Evolutionary conservation across 2,797 vertebrate genomes (phyloP), one percentile per base, ranked within the genome.

Genomic region (Natrix natrix): DNA sequence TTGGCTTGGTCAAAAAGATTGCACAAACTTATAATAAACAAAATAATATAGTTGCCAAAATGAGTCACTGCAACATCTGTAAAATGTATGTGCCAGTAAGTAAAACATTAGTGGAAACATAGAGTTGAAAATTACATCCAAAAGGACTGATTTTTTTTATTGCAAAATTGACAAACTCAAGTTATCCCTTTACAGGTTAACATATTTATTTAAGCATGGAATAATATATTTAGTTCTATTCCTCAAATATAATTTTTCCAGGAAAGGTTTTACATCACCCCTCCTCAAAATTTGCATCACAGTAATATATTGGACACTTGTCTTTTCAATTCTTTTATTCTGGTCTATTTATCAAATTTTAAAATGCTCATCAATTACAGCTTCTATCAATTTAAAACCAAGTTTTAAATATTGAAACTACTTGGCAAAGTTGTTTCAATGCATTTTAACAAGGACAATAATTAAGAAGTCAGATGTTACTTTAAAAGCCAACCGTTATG

Each of bases 401-500:
- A 24, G 52, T 17, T 12, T 4, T 14, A 16, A 87, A 12, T 8
- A n/a, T 11, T n/a, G 10, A 2, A 20, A 0, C 0, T 22, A 22
- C 0, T 32, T 8, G 8, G 2, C 2, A 5, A 28, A 0, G 4
- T 0, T 8, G 8, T 28, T 54, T 8, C 28, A 16, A 48, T 83
- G 12, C 1, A 13, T 16, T 0, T 55, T 12, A 91, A 56, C 13
- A 83, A 86, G 60, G 26, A 59, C 24, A 13, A 86, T 28, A 90
- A 52, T 24, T 22, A 90, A 63, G 11, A 16, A 16, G 26, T 28
- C 3, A 57, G 17, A 56, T 83, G 69, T 4, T 37, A 17, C 28
- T n/a, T 87, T 63, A 87, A 55, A 87, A 61, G 13, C 59, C n/a
- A 32, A 20, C 8, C 26, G 56, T 86, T 69, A 8, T 28, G 0